phyloP scores from a whole-genome alignment of 1,140 invertebrate genomes.

The Stegodyphus dumicola region DNA sequence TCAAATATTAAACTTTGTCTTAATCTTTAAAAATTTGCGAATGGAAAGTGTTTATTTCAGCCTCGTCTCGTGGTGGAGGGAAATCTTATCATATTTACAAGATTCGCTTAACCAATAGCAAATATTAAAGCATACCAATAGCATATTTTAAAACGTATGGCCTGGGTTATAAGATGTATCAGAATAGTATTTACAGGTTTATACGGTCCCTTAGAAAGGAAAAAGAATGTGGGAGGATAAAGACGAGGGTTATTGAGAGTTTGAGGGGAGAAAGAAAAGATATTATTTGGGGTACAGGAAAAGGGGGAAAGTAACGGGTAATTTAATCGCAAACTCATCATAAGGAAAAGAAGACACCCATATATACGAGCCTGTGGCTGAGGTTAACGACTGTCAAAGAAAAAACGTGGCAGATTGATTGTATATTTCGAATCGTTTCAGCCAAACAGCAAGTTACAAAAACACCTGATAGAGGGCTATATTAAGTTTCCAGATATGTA shows the following conservation, averaged over 20 bases:
- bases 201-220: neutral
- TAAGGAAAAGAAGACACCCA: slow-evolving; percentile 6
- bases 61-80: too few species aligned
- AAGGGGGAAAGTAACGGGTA: slow-evolving; percentile 31
- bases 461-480: too few species aligned
- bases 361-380: neutral
- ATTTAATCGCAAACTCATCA: slow-evolving; percentile 57
- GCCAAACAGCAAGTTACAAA: too few species aligned
- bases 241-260: neutral
- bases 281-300: neutral
- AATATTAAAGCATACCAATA: too few species aligned
- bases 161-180: too few species aligned
- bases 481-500: neutral
- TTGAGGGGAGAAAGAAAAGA: neutral
- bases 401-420: neutral
- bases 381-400: neutral
- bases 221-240: neutral
- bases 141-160: too few species aligned
- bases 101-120: too few species aligned
- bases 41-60: too few species aligned
- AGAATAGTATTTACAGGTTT: neutral
- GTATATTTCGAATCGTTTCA: neutral
- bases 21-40: too few species aligned
- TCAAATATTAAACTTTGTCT: too few species aligned
- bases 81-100: too few species aligned